Conservation (phyloP, 1,140 invertebrate genomes). For the Drosophila obscura region DNA sequence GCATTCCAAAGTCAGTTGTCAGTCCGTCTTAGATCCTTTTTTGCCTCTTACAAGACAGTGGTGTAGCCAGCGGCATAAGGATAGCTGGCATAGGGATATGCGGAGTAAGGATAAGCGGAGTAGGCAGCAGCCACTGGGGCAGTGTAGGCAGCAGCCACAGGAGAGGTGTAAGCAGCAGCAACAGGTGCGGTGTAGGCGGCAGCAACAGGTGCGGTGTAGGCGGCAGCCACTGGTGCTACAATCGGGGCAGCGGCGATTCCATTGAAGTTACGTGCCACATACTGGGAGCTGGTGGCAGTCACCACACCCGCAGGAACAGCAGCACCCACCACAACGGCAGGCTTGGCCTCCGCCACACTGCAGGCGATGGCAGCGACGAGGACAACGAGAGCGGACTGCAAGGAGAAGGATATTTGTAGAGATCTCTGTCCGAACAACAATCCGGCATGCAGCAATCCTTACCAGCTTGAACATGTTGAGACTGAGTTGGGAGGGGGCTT, state of each 20-base stretch:
- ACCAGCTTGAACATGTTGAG: slow-evolving; percentile 83
- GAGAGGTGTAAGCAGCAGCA: slow-evolving; percentile 58
- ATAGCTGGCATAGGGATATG: slow-evolving; percentile 40
- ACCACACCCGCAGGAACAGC: slow-evolving; percentile 75
- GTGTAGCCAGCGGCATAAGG: slow-evolving; percentile 59
- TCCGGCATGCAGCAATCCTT: not conserved
- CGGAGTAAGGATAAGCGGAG: slow-evolving; percentile 48
- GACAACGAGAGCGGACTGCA: slow-evolving; percentile 69
- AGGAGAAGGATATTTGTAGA: not conserved
- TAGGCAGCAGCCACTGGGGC: slow-evolving; percentile 57
- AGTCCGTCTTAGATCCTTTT: not conserved
- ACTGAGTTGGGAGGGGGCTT: slow-evolving; percentile 19
- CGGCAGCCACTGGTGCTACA: slow-evolving; percentile 69
- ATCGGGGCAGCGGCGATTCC: slow-evolving; percentile 73
- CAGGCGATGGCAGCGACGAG: slow-evolving; percentile 74
- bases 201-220: slow-evolving; percentile 46
- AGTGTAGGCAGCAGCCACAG: slow-evolving; percentile 35
- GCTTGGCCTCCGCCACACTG: slow-evolving; percentile 68
- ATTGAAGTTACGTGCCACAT: slow-evolving; percentile 84
- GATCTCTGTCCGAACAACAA: not conserved
- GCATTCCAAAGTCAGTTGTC: slow-evolving; percentile 4
- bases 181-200: slow-evolving; percentile 60
- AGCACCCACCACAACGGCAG: slow-evolving; percentile 53
- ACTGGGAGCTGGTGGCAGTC: slow-evolving; percentile 84
- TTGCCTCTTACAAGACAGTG: slow-evolving; percentile 50